These are phyloP conservation scores for Xylocopa sonorina DNA, from an alignment of 1,140 invertebrate genomes.

Conservation along the genomic window DNA sequence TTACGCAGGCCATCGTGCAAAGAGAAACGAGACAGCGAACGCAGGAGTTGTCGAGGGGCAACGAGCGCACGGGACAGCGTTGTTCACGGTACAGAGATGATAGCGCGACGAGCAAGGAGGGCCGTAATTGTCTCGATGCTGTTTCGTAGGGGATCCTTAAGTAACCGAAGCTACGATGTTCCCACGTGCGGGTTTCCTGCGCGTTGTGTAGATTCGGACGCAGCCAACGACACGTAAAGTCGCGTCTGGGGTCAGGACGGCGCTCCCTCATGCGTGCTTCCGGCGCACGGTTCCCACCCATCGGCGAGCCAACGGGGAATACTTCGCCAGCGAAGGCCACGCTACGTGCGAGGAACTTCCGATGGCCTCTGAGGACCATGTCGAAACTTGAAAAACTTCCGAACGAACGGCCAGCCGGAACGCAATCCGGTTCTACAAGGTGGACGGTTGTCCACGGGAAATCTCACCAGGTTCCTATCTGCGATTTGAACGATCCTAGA, in stretches of 20 bases:
- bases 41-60: not conserved
- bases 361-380: conserved; percentile 50
- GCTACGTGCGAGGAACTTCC: conserved; percentile 45
- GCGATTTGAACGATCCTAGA: not conserved
- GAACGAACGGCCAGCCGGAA: not conserved
- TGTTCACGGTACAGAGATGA: conserved; percentile 15
- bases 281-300: conserved; percentile 61
- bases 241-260: conserved; percentile 63
- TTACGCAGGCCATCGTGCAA: too few species aligned
- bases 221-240: conserved; percentile 68
- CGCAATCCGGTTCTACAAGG: not conserved
- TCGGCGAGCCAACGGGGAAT: conserved; percentile 40
- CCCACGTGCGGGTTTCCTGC: conserved; percentile 64
- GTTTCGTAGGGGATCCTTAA: conserved; percentile 52
- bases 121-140: conserved; percentile 58
- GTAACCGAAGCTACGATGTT: conserved; percentile 52
- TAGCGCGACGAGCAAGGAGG: conserved; percentile 26
- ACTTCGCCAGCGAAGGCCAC: conserved; percentile 17
- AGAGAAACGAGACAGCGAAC: too few species aligned
- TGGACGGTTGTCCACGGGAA: not conserved
- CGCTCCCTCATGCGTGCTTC: conserved; percentile 63
- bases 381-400: conserved; percentile 51
- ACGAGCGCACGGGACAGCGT: not conserved
- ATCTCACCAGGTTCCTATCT: not conserved
- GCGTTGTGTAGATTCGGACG: conserved; percentile 57